Base-by-base conservation (phyloP, 2,113 vertebrate genomes). In the Ailuropoda melanoleuca region DNA sequence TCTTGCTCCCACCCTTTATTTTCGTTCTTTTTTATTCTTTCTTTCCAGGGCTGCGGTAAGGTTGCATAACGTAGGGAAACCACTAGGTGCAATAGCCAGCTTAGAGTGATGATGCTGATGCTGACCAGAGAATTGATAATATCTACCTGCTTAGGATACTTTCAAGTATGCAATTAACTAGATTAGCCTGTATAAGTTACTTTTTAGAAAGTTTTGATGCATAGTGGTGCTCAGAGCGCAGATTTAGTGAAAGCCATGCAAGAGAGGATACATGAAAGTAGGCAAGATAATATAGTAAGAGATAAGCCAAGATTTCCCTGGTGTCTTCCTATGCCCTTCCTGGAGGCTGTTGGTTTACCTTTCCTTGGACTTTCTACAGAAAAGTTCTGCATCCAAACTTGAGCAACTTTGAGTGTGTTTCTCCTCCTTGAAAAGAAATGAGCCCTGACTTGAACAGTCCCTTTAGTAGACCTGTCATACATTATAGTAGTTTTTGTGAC, bases 341-440 rank as follows among this genome's bases (percentile, higher is more conserved):
- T 70, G 50, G 74, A 95, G 97, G 37, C 23, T 26, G 1, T 18
- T 85, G 58, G 13, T 75, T 95, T 94, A 84, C 85, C 68, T 88
- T 96, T 60, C 34, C 68, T 70, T 81, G 60, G 50, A 75, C 43
- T 92, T 98, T 60, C 56, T 87, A 39, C 11, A 95, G 8, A 39
- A 53, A 80, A 23, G 14, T 75, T 94, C 48, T 95, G 56, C 21
- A 62, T n/a, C 60, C 56, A 66, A 97, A 96, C n/a, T 83, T 70
- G 81, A 85, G 56, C 56, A 90, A 90, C 58, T 95, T 68, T 39
- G 37, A 87, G 46, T 89, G 24, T 92, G 13, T 92, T 93, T 92
- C 55, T 84, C 72, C 82, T 88, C 74, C 72, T 75, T 90, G 26
- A 18, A 77, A 94, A 88, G 72, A 95, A 97, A 97, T 97, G 96